phyloP scores from a whole-genome alignment of 2,888 invertebrate genomes.

The Hermaeophaga mercurialis region DNA sequence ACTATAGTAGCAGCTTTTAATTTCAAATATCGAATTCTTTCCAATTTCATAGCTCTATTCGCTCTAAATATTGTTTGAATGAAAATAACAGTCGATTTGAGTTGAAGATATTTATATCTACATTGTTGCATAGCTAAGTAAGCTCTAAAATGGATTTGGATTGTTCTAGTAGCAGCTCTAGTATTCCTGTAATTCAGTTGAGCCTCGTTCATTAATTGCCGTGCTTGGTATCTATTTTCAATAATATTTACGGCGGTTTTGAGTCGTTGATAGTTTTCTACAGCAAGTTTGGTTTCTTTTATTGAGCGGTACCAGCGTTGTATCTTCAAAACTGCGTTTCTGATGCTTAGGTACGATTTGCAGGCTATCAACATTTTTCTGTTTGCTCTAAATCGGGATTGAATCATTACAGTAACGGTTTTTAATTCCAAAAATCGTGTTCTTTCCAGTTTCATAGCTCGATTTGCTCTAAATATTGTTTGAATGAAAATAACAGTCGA shows the following conservation, averaged over 20 bases:
- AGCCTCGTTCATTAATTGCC: slow-evolving; percentile 48
- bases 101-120: slow-evolving; percentile 49
- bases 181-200: slow-evolving; percentile 48
- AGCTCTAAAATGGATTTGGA: slow-evolving; percentile 55
- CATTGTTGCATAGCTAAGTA: slow-evolving; percentile 48
- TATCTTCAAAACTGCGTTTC: slow-evolving; percentile 51
- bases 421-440: slow-evolving; percentile 39
- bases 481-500: slow-evolving; percentile 31
- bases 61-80: slow-evolving; percentile 63
- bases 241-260: slow-evolving; percentile 27
- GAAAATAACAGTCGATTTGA: slow-evolving; percentile 53
- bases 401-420: slow-evolving; percentile 53
- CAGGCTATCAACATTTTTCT: slow-evolving; percentile 48
- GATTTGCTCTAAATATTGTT: slow-evolving; percentile 26
- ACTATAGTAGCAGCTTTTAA: slow-evolving; percentile 43
- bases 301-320: slow-evolving; percentile 44
- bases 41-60: slow-evolving; percentile 51
- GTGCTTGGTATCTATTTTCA: slow-evolving; percentile 26
- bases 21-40: slow-evolving; percentile 27
- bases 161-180: slow-evolving; percentile 45
- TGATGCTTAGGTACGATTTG: slow-evolving; percentile 49
- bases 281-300: slow-evolving; percentile 29
- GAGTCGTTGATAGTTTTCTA: slow-evolving; percentile 30
- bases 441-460: slow-evolving; percentile 32
- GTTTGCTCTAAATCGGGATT: slow-evolving; percentile 59